phyloP scores from a whole-genome alignment of 2,113 vertebrate species.

The Anser brachyrhynchus region DNA sequence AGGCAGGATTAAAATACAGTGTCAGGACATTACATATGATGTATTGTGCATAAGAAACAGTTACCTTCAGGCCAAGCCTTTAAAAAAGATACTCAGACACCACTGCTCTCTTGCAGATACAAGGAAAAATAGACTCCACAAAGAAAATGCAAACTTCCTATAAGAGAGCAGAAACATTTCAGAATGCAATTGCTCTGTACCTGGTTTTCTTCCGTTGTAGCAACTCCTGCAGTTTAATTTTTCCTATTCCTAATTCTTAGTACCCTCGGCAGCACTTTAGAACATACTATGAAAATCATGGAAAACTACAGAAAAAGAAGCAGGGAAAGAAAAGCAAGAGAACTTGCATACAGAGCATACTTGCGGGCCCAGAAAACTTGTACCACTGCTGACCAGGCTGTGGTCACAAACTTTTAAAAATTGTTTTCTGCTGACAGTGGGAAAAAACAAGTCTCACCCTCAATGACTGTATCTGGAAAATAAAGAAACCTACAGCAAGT shows the following conservation, averaged over 20 bases:
- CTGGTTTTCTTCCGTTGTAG: neutral
- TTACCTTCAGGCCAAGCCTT: neutral
- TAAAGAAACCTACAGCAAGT: neutral
- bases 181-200: neutral
- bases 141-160: neutral
- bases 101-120: neutral
- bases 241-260: neutral
- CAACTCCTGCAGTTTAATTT: neutral
- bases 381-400: constrained; percentile 6
- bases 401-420: neutral
- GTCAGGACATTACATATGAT: neutral
- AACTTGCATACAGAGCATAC: neutral
- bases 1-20: neutral
- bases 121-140: neutral
- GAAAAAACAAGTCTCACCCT: neutral
- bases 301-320: neutral
- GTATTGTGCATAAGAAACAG: neutral
- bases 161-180: neutral
- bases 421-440: neutral
- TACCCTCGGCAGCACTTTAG: neutral
- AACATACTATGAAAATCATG: neutral
- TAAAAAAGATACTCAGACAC: neutral
- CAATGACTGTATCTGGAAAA: neutral
- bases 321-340: neutral
- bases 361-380: neutral